Evolutionary conservation across 30 jellyfish, hydroid and myxozoan species (phyloP).

Genomic region (Turritopsis rubra): DNA sequence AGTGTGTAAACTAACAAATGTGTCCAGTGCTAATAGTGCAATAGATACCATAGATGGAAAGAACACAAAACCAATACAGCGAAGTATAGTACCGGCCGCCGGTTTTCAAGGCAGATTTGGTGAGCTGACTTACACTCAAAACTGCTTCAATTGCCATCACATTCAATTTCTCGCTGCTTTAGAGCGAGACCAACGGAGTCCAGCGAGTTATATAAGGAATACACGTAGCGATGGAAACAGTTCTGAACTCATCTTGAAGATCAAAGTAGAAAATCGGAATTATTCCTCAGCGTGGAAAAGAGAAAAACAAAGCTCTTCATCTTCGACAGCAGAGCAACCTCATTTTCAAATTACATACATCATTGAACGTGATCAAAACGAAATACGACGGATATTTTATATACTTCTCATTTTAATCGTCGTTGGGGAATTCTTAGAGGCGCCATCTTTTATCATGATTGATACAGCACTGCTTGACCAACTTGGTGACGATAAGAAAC

Average conservation of each 20-base stretch:
- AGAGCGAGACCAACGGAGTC: background rate
- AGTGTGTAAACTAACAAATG: constrained; percentile 59
- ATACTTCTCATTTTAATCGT: constrained; percentile 65
- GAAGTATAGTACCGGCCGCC: constrained; percentile 26
- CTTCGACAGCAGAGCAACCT: background rate
- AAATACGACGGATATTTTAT: constrained; percentile 58
- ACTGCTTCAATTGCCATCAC: constrained; percentile 23
- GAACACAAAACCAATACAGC: background rate
- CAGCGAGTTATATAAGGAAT: background rate
- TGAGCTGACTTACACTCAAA: constrained; percentile 28
- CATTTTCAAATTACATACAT: constrained; percentile 31
- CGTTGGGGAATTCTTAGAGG: constrained; percentile 96
- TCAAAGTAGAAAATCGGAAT: background rate
- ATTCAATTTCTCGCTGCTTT: background rate
- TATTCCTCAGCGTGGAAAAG: constrained; percentile 9
- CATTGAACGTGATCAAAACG: constrained; percentile 69
- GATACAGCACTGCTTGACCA: constrained; percentile 94
- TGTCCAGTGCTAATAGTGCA: constrained; percentile 11
- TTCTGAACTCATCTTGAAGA: background rate
- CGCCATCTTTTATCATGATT: constrained; percentile 94
- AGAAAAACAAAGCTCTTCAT: constrained; percentile 12
- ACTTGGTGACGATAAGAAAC: constrained; percentile 72
- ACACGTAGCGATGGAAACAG: background rate
- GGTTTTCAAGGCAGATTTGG: constrained; percentile 41
- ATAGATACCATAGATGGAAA: background rate